These are phyloP conservation scores for Hemaris fuciformis DNA, from an alignment of 2,888 invertebrate genomes.

Conservation along the genomic window DNA sequence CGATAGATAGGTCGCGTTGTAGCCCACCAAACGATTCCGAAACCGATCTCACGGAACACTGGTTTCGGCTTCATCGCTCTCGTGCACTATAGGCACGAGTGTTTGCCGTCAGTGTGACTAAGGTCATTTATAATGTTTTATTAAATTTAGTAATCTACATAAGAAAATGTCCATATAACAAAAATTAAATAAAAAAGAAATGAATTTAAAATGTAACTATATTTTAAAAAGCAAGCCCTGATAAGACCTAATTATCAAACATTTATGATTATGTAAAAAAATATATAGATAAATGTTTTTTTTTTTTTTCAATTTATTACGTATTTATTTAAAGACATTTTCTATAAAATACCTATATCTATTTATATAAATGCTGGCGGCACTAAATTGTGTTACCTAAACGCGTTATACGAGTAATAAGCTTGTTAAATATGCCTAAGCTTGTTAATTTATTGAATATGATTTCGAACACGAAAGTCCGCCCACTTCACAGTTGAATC, in stretches of 20 bases:
- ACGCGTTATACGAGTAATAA: background rate
- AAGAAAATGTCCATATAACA: too few species aligned
- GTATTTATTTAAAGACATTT: too few species aligned
- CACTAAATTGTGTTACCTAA: background rate
- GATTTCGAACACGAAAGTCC: background rate
- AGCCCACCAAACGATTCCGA: conserved; percentile 33
- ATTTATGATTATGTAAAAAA: too few species aligned
- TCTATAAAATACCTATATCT: too few species aligned
- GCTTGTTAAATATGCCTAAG: background rate
- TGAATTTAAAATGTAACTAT: too few species aligned
- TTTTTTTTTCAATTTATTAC: too few species aligned
- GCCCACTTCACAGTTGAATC: background rate
- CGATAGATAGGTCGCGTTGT: conserved; percentile 37
- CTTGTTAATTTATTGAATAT: background rate
- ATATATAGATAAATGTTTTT: too few species aligned
- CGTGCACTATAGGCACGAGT: background rate
- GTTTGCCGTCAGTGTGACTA: background rate
- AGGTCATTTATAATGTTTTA: background rate
- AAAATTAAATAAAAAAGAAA: too few species aligned
- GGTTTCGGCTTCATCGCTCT: conserved; percentile 39
- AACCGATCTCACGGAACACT: conserved; percentile 60
- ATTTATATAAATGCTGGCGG: background rate
- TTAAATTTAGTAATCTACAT: background rate
- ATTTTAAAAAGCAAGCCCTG: too few species aligned
- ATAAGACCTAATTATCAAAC: too few species aligned